Base-by-base conservation (phyloP, 1,140 invertebrate genomes). In the Piezodorus guildinii region DNA sequence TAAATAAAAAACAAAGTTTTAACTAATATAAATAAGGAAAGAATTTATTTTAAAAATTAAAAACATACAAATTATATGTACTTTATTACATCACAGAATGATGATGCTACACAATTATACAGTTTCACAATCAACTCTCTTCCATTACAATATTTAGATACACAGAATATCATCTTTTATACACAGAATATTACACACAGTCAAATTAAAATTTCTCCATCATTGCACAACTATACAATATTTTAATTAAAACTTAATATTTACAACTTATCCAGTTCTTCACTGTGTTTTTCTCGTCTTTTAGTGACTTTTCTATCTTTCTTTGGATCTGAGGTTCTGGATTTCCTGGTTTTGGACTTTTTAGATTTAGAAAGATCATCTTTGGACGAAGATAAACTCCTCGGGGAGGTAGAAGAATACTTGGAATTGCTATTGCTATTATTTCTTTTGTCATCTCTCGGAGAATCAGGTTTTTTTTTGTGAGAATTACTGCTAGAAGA, bases 251-350 rank as follows among this genome's bases (percentile, higher is more conserved):
- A 49, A 49, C 8, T 19, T 17, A 49, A 6, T 49, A 49, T 17
- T 17, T 49, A 21, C 19, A 49, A 49, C n/a, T 19, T 19, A 49
- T 56, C 52, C 23, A 16, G 17, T 25, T 56, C 52, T 25, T 56
- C 52, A 9, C 6, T n/a, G 5, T 23, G 19, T 14, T 23, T 19
- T 56, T 56, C 52, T 15, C 52, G 17, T 14, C 52, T 56, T 56
- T 56, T 56, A 25, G 52, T 56, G 9, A 56, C 3, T 56, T 56
- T 56, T 23, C 23, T 56, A 4, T 56, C 52, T 27, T 56, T 56
- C 15, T 56, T 56, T 23, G 52, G 52, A 9, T 56, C 52, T 23
- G 52, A 56, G 3, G 17, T 56, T 15, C 52, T 56, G 27, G 52
- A 19, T 25, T 56, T 56, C 23, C 52, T 21, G 15, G 14, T 25